Evolutionary conservation across 2,113 vertebrate species (phyloP).

Genomic region (Genyomyrus donnyi): DNA sequence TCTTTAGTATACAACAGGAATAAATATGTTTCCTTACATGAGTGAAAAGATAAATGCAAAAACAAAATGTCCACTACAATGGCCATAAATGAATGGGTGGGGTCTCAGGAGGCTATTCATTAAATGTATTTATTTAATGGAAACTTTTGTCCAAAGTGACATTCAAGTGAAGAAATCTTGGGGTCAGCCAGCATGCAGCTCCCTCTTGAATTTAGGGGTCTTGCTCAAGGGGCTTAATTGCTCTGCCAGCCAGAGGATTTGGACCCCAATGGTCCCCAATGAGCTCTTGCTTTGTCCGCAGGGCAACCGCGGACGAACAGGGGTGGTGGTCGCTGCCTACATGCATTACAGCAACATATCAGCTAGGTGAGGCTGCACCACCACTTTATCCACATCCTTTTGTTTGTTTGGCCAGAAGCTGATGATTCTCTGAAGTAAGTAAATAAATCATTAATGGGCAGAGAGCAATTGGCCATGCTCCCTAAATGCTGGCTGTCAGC

Average conservation of each 20-base stretch:
- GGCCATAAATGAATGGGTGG: too few species aligned
- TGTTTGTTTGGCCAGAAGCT: background rate
- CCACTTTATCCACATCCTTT: background rate
- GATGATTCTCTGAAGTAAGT: background rate
- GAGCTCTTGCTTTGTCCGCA: conserved; percentile 44
- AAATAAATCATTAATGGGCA: background rate
- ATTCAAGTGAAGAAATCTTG: background rate
- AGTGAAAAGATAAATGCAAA: too few species aligned
- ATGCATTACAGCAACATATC: conserved; percentile 99
- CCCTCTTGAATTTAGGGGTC: background rate
- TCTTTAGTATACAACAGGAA: too few species aligned
- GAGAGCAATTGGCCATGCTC: background rate
- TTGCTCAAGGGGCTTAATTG: background rate
- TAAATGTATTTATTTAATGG: background rate
- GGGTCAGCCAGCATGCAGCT: background rate
- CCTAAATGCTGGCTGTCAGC: background rate
- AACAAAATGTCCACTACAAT: too few species aligned
- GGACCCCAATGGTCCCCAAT: background rate
- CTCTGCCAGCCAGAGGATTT: background rate
- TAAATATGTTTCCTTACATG: too few species aligned
- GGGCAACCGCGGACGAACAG: conserved; percentile 89
- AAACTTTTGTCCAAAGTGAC: background rate
- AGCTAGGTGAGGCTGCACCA: conserved; percentile 71
- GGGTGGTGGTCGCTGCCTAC: conserved; percentile 91
- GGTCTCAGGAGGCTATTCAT: background rate